phyloP scores from a whole-genome alignment of 2,888 invertebrate genomes.

The Clostera curtula region DNA sequence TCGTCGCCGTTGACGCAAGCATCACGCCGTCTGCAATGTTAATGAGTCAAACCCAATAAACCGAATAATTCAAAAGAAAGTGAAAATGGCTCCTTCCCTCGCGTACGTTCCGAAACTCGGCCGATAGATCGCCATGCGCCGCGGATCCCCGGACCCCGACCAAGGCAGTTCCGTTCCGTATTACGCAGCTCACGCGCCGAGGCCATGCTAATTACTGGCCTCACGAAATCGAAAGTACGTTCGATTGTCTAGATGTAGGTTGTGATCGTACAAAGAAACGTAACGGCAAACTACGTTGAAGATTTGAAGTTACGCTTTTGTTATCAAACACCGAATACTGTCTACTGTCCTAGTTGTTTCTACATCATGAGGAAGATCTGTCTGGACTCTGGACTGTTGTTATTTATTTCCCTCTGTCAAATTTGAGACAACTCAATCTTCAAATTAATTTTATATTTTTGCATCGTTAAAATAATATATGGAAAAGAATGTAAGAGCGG shows the following conservation, averaged over 20 bases:
- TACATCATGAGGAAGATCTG: too few species aligned
- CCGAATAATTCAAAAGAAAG: conserved; percentile 65
- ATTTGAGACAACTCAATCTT: too few species aligned
- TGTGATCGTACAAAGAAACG: conserved; percentile 44
- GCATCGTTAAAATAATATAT: conserved; percentile 22
- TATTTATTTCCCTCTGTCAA: too few species aligned
- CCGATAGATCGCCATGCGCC: conserved; percentile 20
- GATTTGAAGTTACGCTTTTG: conserved; percentile 18
- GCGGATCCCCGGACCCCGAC: conserved; percentile 28
- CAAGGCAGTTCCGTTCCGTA: conserved; percentile 55
- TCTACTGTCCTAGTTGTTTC: too few species aligned
- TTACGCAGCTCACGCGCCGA: conserved; percentile 59
- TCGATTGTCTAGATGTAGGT: conserved; percentile 47
- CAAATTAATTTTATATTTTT: too few species aligned
- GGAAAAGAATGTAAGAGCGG: too few species aligned
- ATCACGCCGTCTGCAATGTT: conserved; percentile 34
- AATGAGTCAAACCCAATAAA: conserved; percentile 45
- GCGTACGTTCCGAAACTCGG: conserved; percentile 15
- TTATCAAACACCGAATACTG: conserved; percentile 11
- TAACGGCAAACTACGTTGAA: conserved; percentile 32
- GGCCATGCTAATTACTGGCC: conserved; percentile 67
- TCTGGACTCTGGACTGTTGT: too few species aligned
- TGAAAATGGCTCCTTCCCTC: conserved; percentile 51
- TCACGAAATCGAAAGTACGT: conserved; percentile 70
- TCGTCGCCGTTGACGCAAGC: conserved; percentile 36